Evolutionary conservation across 2,797 vertebrate species (phyloP).

Genomic region (Uromys caudimaculatus): DNA sequence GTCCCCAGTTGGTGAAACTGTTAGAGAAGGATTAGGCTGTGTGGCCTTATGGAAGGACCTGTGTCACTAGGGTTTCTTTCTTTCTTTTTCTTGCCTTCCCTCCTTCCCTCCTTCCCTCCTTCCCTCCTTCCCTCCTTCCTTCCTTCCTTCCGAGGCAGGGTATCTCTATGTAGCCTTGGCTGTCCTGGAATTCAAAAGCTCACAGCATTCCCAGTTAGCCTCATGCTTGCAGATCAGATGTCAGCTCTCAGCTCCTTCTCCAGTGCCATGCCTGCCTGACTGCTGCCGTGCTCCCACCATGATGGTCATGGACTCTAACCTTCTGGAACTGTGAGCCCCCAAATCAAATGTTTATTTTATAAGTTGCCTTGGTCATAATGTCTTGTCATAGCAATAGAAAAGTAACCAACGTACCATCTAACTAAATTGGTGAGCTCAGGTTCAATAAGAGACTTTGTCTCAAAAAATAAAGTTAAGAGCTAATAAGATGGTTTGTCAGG

Average conservation of each 20-base stretch:
- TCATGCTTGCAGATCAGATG: neutral
- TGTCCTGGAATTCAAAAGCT: neutral
- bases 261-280: neutral
- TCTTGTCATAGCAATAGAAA: neutral
- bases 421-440: neutral
- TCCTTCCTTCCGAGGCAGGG: too few relatives aligned
- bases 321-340: neutral
- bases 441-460: neutral
- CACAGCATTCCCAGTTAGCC: neutral
- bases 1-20: neutral
- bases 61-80: neutral
- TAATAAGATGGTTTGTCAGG: neutral
- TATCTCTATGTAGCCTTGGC: neutral
- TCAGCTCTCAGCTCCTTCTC: neutral
- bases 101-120: accelerated
- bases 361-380: neutral
- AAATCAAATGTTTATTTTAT: neutral
- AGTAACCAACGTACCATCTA: neutral
- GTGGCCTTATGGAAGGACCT: neutral
- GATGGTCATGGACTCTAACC: neutral
- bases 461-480: neutral
- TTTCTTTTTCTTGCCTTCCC: neutral
- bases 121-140: accelerated
- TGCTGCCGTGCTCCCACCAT: neutral
- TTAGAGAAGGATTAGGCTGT: neutral